Conservation (phyloP, 2,113 vertebrate genomes). For the Sphyrna mokarran region DNA sequence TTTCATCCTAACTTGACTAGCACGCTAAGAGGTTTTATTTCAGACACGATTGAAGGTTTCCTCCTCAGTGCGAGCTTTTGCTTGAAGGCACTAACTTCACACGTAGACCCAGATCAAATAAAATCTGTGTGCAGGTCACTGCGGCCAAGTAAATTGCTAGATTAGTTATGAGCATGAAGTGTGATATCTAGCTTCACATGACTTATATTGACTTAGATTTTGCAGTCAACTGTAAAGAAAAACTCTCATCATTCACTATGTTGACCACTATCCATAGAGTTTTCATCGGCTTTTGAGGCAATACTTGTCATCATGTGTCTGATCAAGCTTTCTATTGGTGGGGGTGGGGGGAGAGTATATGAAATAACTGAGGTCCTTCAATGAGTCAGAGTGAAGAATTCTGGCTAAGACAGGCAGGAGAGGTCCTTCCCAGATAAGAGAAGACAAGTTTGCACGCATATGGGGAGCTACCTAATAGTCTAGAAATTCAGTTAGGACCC, state of each 20-base stretch:
- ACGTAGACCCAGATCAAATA: not conserved
- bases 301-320: not conserved
- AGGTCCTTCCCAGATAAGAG: not conserved
- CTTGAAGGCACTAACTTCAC: not conserved
- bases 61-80: not conserved
- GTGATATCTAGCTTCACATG: not conserved
- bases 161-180: not conserved
- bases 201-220: not conserved
- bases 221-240: not conserved
- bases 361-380: not conserved
- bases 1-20: not conserved
- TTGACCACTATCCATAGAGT: not conserved
- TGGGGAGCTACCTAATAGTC: not conserved
- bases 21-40: not conserved
- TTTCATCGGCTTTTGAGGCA: not conserved
- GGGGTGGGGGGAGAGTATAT: not conserved
- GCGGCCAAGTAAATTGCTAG: not conserved
- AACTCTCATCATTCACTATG: not conserved
- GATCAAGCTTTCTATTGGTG: not conserved
- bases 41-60: not conserved
- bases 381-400: not conserved
- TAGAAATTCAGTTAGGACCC: not conserved
- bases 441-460: not conserved
- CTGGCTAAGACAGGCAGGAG: too few relatives aligned
- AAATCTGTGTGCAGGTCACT: not conserved